Evolutionary conservation across 1,140 invertebrate genomes (phyloP).

Genomic region (roundworm (Caenorhabditis elegans)): WBcel235 BX284603.4:11219501-11220000

Average conservation of each 20-base stretch:
- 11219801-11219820: too few species aligned
- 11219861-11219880: too few species aligned
- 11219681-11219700: neutral
- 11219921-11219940: too few species aligned
- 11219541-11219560: neutral
- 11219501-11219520: slow-evolving; percentile 53
- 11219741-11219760: too few species aligned
- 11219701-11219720: neutral
- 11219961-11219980: slow-evolving; percentile 70
- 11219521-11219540: neutral
- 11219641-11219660: slow-evolving; percentile 71
- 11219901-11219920: too few species aligned
- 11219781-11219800: too few species aligned
- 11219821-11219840: too few species aligned
- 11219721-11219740: too few species aligned
- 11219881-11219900: too few species aligned
- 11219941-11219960: slow-evolving; percentile 66
- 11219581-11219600: slow-evolving; percentile 49
- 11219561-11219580: slow-evolving; percentile 53
- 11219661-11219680: slow-evolving; percentile 68
- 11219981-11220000: slow-evolving; percentile 40
- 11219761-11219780: too few species aligned
- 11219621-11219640: slow-evolving; percentile 70
- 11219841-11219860: too few species aligned
- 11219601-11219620: slow-evolving; percentile 62